phyloP scores from a whole-genome alignment of 35 echinoderm and acorn worm genomes.

The Stichopus chloronotus region DNA sequence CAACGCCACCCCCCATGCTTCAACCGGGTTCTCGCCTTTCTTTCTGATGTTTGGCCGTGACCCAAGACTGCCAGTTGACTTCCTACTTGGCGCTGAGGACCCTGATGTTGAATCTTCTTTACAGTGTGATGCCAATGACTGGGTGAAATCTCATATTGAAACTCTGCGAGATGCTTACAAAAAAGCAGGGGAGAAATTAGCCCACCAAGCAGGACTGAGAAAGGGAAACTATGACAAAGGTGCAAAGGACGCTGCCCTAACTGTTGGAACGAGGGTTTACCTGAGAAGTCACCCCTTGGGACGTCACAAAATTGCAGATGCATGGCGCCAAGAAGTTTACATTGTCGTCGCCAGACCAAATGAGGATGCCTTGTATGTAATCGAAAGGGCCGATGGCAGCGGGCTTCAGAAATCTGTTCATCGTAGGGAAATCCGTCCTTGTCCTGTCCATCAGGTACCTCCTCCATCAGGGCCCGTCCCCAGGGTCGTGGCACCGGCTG shows the following conservation, averaged over 20 bases:
- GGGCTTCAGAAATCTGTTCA: neutral
- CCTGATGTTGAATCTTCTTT: neutral
- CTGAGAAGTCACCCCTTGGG: conserved; percentile 17
- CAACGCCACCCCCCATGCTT: conserved; percentile 50
- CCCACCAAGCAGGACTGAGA: neutral
- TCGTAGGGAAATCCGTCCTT: neutral
- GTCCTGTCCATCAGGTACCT: neutral
- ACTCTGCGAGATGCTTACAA: neutral
- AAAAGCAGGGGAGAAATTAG: conserved; percentile 20
- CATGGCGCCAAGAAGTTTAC: neutral
- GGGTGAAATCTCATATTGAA: neutral
- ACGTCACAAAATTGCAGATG: conserved; percentile 31
- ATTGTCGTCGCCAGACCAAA: neutral
- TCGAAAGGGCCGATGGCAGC: neutral
- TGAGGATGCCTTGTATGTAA: neutral
- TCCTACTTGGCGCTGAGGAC: neutral
- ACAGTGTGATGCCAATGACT: neutral
- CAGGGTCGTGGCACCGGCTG: too few species aligned
- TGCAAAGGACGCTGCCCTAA: neutral
- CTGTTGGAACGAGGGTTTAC: conserved; percentile 4
- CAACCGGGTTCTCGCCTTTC: conserved; percentile 30
- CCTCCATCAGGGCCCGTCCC: neutral
- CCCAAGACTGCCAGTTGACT: conserved; percentile 28
- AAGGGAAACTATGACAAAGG: neutral
- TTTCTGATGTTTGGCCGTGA: conserved; percentile 22